Evolutionary conservation across 2,113 vertebrate species (phyloP), one percentile per base, ranked within the genome.

Genomic region (Saguinus imperator): DNA sequence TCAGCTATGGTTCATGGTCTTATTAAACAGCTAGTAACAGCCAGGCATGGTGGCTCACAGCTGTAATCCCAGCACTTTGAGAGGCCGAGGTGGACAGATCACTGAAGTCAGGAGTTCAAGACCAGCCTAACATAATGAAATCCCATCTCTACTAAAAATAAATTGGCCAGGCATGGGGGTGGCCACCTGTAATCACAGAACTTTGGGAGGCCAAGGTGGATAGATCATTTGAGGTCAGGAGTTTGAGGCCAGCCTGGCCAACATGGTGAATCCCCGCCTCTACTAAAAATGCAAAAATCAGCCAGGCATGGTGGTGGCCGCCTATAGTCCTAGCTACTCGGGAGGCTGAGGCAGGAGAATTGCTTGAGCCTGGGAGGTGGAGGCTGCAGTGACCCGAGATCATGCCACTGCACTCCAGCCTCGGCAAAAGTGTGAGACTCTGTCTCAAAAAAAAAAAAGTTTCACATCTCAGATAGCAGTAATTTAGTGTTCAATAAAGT

Each of bases 241-340:
- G 64, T 66, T 66, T 5, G 5, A 66, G 64, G 27, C 27, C 64
- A 66, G 64, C 64, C 64, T 32, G 13, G 64, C 29, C 64, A 66
- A 32, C 29, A 66, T 66, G 29, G 64, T 32, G 12, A 66, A 27
- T 14, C 5, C 29, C 12, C 5, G 5, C 29, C 64, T 32, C 64
- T 66, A 32, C 68, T 18, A 72, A 20, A 72, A 37, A 70, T n/a
- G n/a, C 32, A 70, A 70, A 68, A 35, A 68, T 35, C n/a, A n/a
- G 70, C 20, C 10, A 3, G 70, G n/a, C 5, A 5, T 40, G n/a
- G n/a, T 73, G 20, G 70, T 8, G 18, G 8, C 1, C 0, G 20
- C n/a, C n/a, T 73, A 20, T 73, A 23, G 32, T 35, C 32, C 32
- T 32, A 68, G 66, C 66, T n/a, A 17, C 32, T 68, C 7, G 16